Percentiles rank a stretch among this genome's conserved stretches.
phyloP scores from a whole-genome alignment of 2,797 vertebrate genomes.

The Dromococcyx pavoninus region DNA sequence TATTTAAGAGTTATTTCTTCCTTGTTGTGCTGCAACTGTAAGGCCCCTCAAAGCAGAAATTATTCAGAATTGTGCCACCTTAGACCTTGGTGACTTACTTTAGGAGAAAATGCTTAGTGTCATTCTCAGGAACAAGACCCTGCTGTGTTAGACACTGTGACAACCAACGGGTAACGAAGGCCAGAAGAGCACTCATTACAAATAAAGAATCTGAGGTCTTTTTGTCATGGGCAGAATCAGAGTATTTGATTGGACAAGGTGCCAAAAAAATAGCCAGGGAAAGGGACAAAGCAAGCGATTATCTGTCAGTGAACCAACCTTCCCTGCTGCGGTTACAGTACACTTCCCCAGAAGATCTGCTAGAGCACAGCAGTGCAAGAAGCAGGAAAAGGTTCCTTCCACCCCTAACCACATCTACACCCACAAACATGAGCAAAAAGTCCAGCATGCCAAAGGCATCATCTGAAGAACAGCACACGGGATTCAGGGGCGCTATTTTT shows the following conservation, averaged over 20 bases:
- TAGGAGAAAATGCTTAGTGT: neutral
- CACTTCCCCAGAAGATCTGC: neutral
- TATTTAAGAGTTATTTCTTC: neutral
- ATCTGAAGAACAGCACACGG: accelerated
- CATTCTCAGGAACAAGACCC: neutral
- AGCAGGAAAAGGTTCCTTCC: neutral
- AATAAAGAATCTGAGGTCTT: neutral
- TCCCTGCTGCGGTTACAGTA: accelerated
- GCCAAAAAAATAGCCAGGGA: neutral
- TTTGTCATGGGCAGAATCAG: neutral
- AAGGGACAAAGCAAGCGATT: neutral
- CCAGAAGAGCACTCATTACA: neutral
- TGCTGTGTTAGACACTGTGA: neutral
- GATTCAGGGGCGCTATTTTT: neutral
- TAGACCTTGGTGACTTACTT: neutral
- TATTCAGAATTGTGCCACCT: neutral
- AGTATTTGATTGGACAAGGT: neutral
- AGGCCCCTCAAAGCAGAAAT: neutral
- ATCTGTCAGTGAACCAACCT: neutral
- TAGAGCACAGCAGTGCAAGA: neutral
- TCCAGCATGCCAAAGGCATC: accelerated
- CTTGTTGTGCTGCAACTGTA: neutral
- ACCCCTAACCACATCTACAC: neutral
- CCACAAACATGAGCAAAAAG: neutral
- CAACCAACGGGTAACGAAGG: neutral